Base-by-base conservation (phyloP, 2,888 invertebrate genomes). In the Coecobrya sp. region DNA sequence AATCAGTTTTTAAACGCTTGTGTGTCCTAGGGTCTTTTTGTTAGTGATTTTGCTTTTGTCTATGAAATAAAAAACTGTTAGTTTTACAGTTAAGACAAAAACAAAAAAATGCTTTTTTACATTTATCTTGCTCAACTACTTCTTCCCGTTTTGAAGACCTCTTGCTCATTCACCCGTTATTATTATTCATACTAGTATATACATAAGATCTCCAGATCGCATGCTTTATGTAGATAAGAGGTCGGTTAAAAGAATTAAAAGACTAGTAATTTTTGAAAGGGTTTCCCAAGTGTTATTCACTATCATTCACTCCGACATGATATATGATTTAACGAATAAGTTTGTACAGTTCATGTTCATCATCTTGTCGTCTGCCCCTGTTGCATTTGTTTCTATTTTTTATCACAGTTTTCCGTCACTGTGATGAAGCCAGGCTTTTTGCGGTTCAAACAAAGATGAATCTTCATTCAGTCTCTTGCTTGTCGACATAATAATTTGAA, bases 401-500 rank as follows among this genome's bases (percentile, higher is more conserved):
- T 84, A 42, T 62, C 59, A 62, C 45, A 45, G 22, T 11, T n/a
- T n/a, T n/a, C 2, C 19, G 52, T 52, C n/a, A 49, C 49, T 73
- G n/a, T 42, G 45, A 73, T 73, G 45, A 7, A 45, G 19, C 45
- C 19, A 22, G 42, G 73, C 73, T 62, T 55, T 70, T 55, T 70
- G 62, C 55, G 52, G 73, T 19, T 70, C 25, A 79, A 62, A 62
- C 68, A 62, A 45, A 79, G 49, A 79, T 62, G 79, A 52, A 88
- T 89, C 19, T 84, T 22, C 68, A 42, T 49, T 86, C 25, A n/a
- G 86, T 65, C 65, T 85, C 68, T 49, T 36, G 27, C 65, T 22
- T 86, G 86, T 91, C 91, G 79, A 79, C 91, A 68, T 79, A 59
- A 85, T 91, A 91, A 91, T 91, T 91, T 91, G 84, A 36, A 86